Evolutionary conservation across 1,140 invertebrate species (phyloP).

Genomic region (Pseudomyrmex gracilis): DNA sequence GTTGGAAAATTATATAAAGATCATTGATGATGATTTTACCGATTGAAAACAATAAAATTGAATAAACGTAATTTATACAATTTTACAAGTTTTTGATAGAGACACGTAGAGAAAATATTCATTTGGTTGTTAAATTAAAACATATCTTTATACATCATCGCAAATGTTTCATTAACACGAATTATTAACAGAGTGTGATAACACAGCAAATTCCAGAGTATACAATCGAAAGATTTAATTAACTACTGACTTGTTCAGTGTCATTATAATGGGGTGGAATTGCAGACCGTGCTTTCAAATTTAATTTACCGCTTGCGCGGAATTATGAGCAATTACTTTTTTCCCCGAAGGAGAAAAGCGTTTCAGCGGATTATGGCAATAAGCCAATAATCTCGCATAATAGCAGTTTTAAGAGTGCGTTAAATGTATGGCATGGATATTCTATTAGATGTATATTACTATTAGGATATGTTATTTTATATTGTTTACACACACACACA

Average conservation of each 20-base stretch:
- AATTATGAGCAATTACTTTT: conserved; percentile 11
- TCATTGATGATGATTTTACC: background rate
- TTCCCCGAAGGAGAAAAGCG: background rate
- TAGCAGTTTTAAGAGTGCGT: background rate
- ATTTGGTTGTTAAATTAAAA: no score
- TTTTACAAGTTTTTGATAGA: background rate
- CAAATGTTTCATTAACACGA: background rate
- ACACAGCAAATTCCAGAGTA: background rate
- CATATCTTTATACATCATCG: no score
- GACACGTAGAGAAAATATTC: no score
- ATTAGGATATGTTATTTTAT: no score
- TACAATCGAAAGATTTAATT: conserved; percentile 21
- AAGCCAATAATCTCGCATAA: conserved; percentile 23
- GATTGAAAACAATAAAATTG: background rate
- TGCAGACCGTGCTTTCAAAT: conserved; percentile 16
- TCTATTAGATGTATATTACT: background rate
- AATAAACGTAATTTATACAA: background rate
- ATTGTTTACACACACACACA: no score
- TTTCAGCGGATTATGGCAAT: conserved; percentile 7
- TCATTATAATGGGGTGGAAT: background rate
- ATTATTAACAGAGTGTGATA: conserved; percentile 5
- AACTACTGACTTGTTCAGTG: conserved; percentile 10
- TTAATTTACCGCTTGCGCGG: conserved; percentile 40
- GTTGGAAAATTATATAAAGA: background rate
- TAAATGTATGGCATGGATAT: background rate